Conservation (phyloP, 2,113 vertebrate genomes). For the Ivindomyrus marchei region DNA sequence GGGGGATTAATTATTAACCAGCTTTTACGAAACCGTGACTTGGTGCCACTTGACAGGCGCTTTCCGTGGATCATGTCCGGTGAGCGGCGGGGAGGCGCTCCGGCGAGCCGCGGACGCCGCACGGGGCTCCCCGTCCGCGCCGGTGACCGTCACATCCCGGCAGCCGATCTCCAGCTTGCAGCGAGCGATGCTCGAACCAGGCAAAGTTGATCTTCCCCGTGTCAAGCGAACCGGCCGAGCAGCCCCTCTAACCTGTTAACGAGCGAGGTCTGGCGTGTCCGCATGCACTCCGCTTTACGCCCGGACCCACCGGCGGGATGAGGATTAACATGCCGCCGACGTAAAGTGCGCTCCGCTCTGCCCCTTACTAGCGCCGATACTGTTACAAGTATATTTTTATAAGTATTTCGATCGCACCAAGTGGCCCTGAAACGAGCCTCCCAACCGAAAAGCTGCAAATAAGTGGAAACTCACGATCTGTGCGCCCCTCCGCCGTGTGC, state of each 20-base stretch:
- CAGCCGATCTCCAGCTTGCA: not conserved
- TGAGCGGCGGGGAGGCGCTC: not conserved
- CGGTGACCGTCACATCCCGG: not conserved
- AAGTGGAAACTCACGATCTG: conserved; percentile 14
- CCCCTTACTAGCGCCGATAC: not conserved
- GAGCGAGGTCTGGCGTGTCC: not conserved
- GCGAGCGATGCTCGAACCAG: not conserved
- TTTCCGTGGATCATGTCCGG: not conserved
- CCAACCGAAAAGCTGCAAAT: not conserved
- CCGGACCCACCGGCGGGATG: not conserved
- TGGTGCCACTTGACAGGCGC: not conserved
- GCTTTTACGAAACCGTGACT: not conserved
- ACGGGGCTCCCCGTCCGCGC: not conserved
- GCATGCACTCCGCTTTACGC: not conserved
- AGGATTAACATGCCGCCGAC: not conserved
- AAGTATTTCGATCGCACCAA: not conserved
- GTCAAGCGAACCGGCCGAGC: not conserved
- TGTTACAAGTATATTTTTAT: not conserved
- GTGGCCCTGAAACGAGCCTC: not conserved
- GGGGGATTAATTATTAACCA: not conserved
- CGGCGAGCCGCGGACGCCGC: no score
- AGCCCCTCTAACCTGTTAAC: not conserved
- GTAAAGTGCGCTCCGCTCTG: not conserved
- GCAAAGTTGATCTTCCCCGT: not conserved
- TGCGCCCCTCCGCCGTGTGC: conserved; percentile 17